phyloP scores from a whole-genome alignment of 2,113 vertebrate genomes.

The Burhinus oedicnemus region DNA sequence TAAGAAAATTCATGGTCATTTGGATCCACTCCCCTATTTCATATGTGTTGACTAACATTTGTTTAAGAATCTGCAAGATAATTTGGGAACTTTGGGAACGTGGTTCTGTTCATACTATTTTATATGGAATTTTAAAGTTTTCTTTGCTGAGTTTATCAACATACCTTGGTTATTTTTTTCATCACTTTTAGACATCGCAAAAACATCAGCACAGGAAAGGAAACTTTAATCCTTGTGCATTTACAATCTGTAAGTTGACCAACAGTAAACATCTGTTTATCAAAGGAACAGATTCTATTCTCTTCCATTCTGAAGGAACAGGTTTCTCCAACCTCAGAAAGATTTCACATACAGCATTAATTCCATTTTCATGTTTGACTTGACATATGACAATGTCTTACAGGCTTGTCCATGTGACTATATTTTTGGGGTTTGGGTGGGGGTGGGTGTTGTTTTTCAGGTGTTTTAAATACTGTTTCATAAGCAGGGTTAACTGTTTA shows the following conservation, averaged over 20 bases:
- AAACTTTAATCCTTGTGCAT: not conserved
- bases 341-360: not conserved
- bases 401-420: no score
- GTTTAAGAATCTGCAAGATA: not conserved
- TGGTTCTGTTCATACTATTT: not conserved
- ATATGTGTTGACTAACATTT: not conserved
- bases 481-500: no score
- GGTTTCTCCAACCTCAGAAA: not conserved
- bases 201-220: not conserved
- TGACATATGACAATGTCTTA: no score
- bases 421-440: no score
- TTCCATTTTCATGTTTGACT: no score
- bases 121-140: not conserved
- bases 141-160: not conserved
- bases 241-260: not conserved
- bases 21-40: not conserved
- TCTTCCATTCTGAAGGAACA: not conserved
- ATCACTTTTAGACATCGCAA: not conserved
- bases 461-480: no score
- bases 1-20: not conserved
- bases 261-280: not conserved
- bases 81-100: not conserved
- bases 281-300: not conserved
- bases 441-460: no score
- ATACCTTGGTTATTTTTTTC: not conserved